Evolutionary conservation across 2,888 invertebrate species (phyloP), one percentile per base, ranked within the genome.

Genomic region (Drosophila borborema): DNA sequence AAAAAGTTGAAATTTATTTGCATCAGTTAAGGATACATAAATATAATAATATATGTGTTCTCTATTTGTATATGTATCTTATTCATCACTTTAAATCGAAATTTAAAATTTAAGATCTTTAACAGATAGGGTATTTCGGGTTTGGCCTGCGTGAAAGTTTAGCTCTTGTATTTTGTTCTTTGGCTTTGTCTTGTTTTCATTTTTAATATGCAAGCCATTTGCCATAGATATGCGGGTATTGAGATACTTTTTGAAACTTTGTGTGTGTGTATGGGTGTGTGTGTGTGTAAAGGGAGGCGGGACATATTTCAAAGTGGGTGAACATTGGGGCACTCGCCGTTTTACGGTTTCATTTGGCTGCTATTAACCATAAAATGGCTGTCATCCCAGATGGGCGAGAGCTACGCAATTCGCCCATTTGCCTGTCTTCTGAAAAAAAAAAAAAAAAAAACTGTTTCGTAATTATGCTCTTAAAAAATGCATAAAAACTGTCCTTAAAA

Each of bases 191-290:
- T 67, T 66, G 69, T 69, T 72, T 77, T 74, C 69, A 80, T 79
- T 83, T 85, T 82, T 74, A 79, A 82, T 87, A 82, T 82, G 86
- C 70, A 59, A 70, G 34, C 64, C 82, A 79, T 79, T 79, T 83
- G 77, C 78, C 67, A 75, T 68, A 74, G 58, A 69, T 68, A 70
- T 72, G 70, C 73, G 66, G 66, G 46, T 78, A 74, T 77, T 71
- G 46, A 41, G 76, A 64, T 73, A 76, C 69, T 64, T 85, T 70
- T 74, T 80, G 75, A 74, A 62, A 83, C 72, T 77, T 84, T 55
- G n/a, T 28, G n/a, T 28, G 54, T 34, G 56, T 56, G 10, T 45
- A 14, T 6, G 6, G 23, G 23, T 45, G 20, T 6, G 6, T 40
- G 23, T 28, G 20, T 36, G 36, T 40, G 18, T 31, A 8, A 7